A percentile compares a stretch with the other conserved stretches of the same genome.
Evolutionary conservation across 2,797 vertebrate species (phyloP).

Genomic region (Falco rusticolus): DNA sequence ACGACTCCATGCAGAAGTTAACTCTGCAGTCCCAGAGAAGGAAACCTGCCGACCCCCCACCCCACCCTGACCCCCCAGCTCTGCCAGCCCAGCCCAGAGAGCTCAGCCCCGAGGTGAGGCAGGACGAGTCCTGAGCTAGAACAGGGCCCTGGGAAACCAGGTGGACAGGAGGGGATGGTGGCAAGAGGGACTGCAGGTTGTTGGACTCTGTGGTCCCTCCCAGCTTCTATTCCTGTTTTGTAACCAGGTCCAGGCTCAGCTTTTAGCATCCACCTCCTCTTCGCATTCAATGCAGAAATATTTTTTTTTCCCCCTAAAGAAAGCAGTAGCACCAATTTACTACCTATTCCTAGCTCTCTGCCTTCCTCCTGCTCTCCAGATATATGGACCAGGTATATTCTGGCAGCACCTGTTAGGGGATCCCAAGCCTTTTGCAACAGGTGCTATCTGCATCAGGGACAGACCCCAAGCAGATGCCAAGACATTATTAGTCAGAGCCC

Average conservation of each 20-base stretch:
- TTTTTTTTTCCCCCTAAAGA: not conserved
- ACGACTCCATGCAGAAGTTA: conserved; percentile 58
- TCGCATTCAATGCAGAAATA: not conserved
- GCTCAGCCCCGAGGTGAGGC: not conserved
- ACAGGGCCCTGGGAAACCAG: not conserved
- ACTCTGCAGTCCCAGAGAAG: conserved; percentile 22
- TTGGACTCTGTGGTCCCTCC: not conserved
- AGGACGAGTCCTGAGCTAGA: not conserved
- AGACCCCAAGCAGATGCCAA: not conserved
- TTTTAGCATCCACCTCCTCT: not conserved
- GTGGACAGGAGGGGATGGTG: not conserved
- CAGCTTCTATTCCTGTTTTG: not conserved
- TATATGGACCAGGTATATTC: not conserved
- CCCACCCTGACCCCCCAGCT: not conserved
- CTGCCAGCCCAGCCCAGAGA: not conserved
- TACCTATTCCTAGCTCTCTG: not conserved
- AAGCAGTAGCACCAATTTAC: not conserved
- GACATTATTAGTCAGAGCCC: not conserved
- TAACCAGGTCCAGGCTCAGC: not conserved
- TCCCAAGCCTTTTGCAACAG: not conserved
- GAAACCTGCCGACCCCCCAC: not conserved
- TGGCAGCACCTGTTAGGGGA: not conserved
- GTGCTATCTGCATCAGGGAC: not conserved
- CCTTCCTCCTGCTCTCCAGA: not conserved
- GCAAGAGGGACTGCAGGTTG: not conserved